phyloP scores from a whole-genome alignment of 2,888 invertebrate genomes.

The Caprella mutica region DNA sequence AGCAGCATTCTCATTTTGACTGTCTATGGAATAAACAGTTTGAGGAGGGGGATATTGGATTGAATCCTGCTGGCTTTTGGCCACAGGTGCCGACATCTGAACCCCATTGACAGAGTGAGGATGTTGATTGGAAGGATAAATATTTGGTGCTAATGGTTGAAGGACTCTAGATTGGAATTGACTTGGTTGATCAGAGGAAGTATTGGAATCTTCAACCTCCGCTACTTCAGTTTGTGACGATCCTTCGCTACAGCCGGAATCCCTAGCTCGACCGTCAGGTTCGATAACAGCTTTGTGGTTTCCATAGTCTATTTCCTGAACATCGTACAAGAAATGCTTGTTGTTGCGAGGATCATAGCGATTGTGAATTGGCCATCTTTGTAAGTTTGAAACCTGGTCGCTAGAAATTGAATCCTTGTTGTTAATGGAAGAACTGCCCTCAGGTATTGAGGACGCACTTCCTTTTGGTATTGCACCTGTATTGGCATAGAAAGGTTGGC shows the following conservation, averaged over 20 bases:
- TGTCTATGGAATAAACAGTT: neutral
- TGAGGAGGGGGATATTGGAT: neutral
- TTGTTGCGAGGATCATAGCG: constrained; percentile 1
- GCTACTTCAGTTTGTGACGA: constrained; percentile 4
- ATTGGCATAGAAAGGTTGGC: constrained; percentile 5
- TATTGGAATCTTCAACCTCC: neutral
- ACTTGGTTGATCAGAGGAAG: neutral
- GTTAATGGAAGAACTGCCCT: neutral
- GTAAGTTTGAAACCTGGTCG: neutral
- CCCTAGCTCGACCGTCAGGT: neutral
- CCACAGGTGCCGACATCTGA: too few species aligned
- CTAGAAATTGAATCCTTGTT: constrained; percentile 2
- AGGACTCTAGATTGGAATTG: too few species aligned
- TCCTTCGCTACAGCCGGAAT: constrained; percentile 8
- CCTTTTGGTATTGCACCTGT: constrained; percentile 8
- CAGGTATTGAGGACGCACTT: neutral
- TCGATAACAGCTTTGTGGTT: neutral
- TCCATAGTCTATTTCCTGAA: constrained; percentile 5
- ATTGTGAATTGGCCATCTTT: neutral
- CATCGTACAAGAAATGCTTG: neutral
- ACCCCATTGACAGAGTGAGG: too few species aligned
- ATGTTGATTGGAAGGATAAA: neutral
- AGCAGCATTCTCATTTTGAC: constrained; percentile 12
- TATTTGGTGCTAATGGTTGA: neutral
- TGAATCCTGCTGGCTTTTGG: neutral